Percentiles rank a stretch among this genome's conserved stretches.
Conservation (phyloP, 2,888 invertebrate species). For the Galerucella calmariensis region DNA sequence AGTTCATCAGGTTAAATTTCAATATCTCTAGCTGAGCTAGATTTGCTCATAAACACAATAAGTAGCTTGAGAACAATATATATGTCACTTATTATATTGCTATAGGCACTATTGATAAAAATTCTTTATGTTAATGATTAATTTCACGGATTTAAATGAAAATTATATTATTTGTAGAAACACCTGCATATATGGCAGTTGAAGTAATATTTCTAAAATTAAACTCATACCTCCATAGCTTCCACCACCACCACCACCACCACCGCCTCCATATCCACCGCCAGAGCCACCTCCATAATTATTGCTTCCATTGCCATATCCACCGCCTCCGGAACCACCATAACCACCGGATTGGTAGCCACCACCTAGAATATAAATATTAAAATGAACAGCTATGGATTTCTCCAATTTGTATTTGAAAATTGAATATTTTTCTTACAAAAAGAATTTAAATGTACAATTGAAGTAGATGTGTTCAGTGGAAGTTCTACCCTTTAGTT, state of each 20-base stretch:
- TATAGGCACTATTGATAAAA: no score
- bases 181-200: neutral
- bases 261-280: constrained; percentile 60
- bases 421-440: neutral
- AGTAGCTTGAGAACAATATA: no score
- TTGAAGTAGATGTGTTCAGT: constrained; percentile 52
- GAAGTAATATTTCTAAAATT: neutral
- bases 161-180: no score
- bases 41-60: no score
- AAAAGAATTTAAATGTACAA: neutral
- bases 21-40: no score
- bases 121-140: no score
- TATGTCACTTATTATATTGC: no score
- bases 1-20: no score
- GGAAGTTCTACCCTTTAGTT: constrained; percentile 60
- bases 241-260: constrained; percentile 62
- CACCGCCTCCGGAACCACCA: constrained; percentile 44
- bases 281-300: constrained; percentile 63
- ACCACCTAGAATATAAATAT: neutral
- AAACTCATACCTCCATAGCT: constrained; percentile 49
- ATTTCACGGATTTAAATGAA: no score
- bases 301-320: constrained; percentile 56
- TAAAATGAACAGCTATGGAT: neutral
- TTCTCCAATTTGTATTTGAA: neutral
- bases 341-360: constrained; percentile 44